Percentiles rank a stretch among this genome's conserved stretches.
Evolutionary conservation across 2,113 vertebrate species (phyloP).

Genomic region (Columba livia): DNA sequence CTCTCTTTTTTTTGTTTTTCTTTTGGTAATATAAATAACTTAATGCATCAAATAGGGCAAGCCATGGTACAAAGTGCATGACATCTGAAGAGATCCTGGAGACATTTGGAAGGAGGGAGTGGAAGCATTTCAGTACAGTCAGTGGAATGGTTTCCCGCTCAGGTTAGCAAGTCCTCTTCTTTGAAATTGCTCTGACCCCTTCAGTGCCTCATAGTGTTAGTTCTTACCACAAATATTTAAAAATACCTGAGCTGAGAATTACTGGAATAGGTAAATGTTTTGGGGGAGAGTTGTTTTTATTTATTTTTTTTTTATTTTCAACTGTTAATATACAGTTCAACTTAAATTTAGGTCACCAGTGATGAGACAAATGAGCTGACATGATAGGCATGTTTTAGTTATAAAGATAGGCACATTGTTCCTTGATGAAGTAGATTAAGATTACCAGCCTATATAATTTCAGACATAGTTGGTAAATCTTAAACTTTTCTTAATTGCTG

Average conservation of each 20-base stretch:
- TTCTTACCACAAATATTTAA: neutral
- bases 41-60: constrained; percentile 76
- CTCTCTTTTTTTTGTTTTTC: neutral
- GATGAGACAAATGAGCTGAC: neutral
- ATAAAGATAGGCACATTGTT: neutral
- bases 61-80: constrained; percentile 87
- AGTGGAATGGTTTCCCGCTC: constrained; percentile 85
- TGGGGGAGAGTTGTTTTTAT: neutral
- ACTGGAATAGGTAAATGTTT: neutral
- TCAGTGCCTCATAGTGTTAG: neutral
- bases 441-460: neutral
- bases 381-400: neutral
- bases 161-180: constrained; percentile 51
- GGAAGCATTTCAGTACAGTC: constrained; percentile 89
- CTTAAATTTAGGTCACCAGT: neutral
- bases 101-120: constrained; percentile 84
- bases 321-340: neutral
- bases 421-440: neutral
- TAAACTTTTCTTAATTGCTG: neutral
- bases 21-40: neutral
- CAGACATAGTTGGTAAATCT: neutral
- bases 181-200: neutral
- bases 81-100: constrained; percentile 81
- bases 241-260: neutral
- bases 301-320: neutral